Evolutionary conservation across 2,888 invertebrate species (phyloP).

Genomic region (Latrodectus elegans): DNA sequence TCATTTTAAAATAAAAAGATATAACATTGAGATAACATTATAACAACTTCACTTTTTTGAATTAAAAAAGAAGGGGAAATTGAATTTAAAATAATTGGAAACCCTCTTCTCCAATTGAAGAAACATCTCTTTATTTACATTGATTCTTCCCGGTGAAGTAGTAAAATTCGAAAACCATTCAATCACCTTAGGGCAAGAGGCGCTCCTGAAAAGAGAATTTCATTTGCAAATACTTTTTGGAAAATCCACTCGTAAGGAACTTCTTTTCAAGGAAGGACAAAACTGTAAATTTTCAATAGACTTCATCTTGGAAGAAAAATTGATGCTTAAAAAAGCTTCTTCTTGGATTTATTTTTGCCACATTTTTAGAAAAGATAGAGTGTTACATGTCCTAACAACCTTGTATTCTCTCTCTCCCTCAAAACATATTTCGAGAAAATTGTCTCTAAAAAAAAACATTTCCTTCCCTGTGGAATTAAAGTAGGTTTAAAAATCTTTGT

Average conservation of each 20-base stretch:
- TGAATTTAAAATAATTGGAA: slow-evolving; percentile 2
- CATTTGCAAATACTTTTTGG: slow-evolving; percentile 1
- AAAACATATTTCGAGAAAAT: too few species aligned
- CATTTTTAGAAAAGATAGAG: background rate
- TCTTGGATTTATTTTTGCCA: background rate
- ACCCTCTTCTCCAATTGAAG: background rate
- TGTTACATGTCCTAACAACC: too few species aligned
- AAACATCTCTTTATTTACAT: background rate
- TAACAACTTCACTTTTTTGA: too few species aligned
- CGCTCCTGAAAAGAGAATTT: background rate
- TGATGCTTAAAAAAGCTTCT: slow-evolving; percentile 2
- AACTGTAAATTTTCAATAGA: slow-evolving; percentile 2
- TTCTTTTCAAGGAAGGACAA: background rate
- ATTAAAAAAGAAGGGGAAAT: background rate
- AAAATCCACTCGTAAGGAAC: background rate
- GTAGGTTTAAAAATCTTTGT: too few species aligned
- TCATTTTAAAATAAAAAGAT: too few species aligned
- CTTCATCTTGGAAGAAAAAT: background rate
- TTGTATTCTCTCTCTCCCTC: too few species aligned
- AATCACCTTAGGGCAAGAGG: background rate
- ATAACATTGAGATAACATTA: too few species aligned
- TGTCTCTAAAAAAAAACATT: too few species aligned
- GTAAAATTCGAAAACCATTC: slow-evolving; percentile 3
- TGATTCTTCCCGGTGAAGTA: background rate
- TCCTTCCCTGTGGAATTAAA: too few species aligned